These are phyloP conservation scores for Heliconius ismenius DNA, from an alignment of 2,888 invertebrate species.

Conservation along the genomic window DNA sequence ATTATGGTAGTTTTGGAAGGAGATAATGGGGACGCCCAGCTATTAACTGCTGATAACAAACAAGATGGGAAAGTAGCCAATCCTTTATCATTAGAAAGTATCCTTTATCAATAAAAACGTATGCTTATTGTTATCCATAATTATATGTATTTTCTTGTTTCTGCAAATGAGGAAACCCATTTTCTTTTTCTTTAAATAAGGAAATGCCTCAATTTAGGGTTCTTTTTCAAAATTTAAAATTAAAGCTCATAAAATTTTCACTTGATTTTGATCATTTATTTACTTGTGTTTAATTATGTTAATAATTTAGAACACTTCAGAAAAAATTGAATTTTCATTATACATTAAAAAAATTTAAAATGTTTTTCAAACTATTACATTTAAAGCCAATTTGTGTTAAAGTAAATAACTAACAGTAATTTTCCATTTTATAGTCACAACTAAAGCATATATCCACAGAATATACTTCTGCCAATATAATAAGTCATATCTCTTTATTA, in stretches of 20 bases:
- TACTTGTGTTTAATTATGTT: neutral
- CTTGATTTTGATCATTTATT: neutral
- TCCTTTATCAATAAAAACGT: constrained; percentile 62
- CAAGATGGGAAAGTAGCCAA: constrained; percentile 64
- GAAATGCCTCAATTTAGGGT: neutral
- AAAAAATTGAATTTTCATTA: neutral
- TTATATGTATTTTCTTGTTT: neutral
- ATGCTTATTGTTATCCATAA: neutral
- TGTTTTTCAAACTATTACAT: neutral
- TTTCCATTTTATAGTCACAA: too few species aligned
- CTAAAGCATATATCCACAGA: too few species aligned
- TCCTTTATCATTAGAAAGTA: constrained; percentile 81
- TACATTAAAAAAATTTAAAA: too few species aligned
- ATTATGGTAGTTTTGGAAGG: constrained; percentile 72
- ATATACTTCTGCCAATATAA: neutral
- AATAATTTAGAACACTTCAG: neutral
- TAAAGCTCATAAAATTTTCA: neutral
- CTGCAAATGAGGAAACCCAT: neutral
- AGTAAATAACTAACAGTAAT: too few species aligned
- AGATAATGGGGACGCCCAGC: constrained; percentile 66
- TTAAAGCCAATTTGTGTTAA: neutral
- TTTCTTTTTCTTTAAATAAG: neutral
- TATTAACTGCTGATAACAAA: constrained; percentile 63
- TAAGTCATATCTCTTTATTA: neutral
- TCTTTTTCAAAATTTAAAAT: neutral